Evolutionary conservation across 1,140 invertebrate genomes (phyloP), one percentile per base, ranked within the genome.

Genomic region (Polyergus mexicanus): DNA sequence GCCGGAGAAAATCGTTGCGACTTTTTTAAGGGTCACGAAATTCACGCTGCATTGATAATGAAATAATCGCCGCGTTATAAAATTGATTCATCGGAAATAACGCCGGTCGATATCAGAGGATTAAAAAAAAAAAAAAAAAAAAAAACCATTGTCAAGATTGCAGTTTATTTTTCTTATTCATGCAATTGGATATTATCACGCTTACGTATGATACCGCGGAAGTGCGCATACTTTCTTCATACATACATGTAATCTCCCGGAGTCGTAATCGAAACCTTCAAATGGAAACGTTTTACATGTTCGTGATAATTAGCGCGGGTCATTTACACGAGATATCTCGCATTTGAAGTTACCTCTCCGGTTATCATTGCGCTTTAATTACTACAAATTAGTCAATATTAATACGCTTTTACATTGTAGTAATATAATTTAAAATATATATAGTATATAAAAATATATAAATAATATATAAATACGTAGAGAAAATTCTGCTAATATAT

Each of bases 1-100:
- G 83, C 65, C 83, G 56, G 54, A 89, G 84, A 86, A 81, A 87
- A 85, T 74, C 28, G 72, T 62, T 86, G 84, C 65, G 11, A 47
- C 44, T n/a, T 83, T 76, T 83, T 56, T 44, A 75, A 81, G 56
- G 62, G 80, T 25, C 77, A 74, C 3, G 10, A 25, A 58, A 80
- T 35, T 44, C 35, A 41, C 54, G 11, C 19, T 19, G 25, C 8
- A 6, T 54, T n/a, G 16, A 68, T 69, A 10, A 10, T 16, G 11
- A 41, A 28, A 38, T 32, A 51, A 28, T 69, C 32, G 32, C 4
- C 60, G 19, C 7, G 13, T 35, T 4, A 3, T 6, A 56, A 68
- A 69, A 25, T 56, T 22, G 1, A 13, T 10, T 5, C 32, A 25
- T 19, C 0, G 3, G 8, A 38, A 76, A 16, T 60, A 77, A 77